A percentile compares a stretch with the other conserved stretches of the same genome.
Conservation (phyloP, 2,888 invertebrate species). For the Hirtodrosophila cameraria region DNA sequence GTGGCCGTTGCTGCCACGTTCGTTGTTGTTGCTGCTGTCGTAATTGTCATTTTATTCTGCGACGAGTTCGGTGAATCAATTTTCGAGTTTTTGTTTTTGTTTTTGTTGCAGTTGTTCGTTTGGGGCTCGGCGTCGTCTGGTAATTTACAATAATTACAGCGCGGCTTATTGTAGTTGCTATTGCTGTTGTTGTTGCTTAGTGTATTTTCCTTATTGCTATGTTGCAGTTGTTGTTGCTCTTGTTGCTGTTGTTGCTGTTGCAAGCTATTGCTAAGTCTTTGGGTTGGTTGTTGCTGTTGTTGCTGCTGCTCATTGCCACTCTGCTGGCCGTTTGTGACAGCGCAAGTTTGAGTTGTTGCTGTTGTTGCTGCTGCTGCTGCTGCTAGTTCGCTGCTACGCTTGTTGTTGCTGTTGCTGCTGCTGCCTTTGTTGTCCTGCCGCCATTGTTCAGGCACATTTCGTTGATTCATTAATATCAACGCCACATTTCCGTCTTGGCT, state of each 20-base stretch:
- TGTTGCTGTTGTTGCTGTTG: constrained; percentile 60
- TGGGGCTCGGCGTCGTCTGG: constrained; percentile 74
- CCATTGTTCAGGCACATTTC: constrained; percentile 74
- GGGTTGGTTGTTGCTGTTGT: constrained; percentile 72
- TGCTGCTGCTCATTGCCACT: constrained; percentile 69
- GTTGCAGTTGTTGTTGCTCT: constrained; percentile 58
- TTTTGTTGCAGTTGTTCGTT: constrained; percentile 69
- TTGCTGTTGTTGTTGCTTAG: constrained; percentile 63
- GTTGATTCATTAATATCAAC: constrained; percentile 78
- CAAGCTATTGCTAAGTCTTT: constrained; percentile 81
- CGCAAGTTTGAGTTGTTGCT: constrained; percentile 68
- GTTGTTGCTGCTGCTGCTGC: constrained; percentile 49
- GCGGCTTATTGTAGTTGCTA: constrained; percentile 65
- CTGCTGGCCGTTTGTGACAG: constrained; percentile 70
- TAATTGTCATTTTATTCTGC: constrained; percentile 79
- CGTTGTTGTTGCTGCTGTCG: constrained; percentile 64
- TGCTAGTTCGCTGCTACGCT: constrained; percentile 39
- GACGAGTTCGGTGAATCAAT: constrained; percentile 75
- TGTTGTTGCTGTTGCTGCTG: constrained; percentile 57
- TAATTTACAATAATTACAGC: constrained; percentile 80
- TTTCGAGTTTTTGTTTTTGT: constrained; percentile 60
- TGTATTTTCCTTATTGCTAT: constrained; percentile 78
- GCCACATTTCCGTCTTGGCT: constrained; percentile 75
- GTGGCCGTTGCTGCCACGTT: constrained; percentile 59
- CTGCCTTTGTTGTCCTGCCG: constrained; percentile 75